Percentiles rank a stretch among this genome's conserved stretches.
Evolutionary conservation across 2,888 invertebrate species (phyloP).

Genomic region (Hypena proboscidalis): DNA sequence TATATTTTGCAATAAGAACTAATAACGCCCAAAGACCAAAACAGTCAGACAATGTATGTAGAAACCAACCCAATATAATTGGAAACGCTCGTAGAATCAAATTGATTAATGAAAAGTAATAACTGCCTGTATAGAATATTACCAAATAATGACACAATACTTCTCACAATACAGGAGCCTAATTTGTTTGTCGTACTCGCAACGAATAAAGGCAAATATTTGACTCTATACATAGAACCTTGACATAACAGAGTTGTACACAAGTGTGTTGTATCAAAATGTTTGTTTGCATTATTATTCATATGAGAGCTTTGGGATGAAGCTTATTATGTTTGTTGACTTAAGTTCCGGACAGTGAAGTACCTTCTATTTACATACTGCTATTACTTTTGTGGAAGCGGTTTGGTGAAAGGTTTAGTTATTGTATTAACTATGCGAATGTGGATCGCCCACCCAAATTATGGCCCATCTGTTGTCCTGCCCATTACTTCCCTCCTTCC

Average conservation of each 20-base stretch:
- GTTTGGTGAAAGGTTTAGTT: too few species aligned
- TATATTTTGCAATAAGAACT: too few species aligned
- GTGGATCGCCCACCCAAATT: too few species aligned
- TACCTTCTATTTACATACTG: background rate
- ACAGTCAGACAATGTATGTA: too few species aligned
- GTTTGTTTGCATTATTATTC: slow-evolving; percentile 5
- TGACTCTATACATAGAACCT: slow-evolving; percentile 7
- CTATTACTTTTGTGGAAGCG: background rate
- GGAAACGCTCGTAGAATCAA: too few species aligned
- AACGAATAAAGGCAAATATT: slow-evolving; percentile 15
- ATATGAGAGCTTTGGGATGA: slow-evolving; percentile 9
- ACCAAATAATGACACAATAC: too few species aligned
- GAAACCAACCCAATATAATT: too few species aligned
- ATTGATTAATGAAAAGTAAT: too few species aligned
- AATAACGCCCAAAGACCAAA: too few species aligned
- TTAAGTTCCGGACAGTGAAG: background rate
- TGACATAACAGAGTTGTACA: slow-evolving; percentile 12
- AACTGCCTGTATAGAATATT: background rate
- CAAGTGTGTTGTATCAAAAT: slow-evolving; percentile 8
- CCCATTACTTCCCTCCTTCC: too few species aligned
- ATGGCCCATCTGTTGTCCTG: too few species aligned
- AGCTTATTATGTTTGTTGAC: slow-evolving; percentile 1
- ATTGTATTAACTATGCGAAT: too few species aligned
- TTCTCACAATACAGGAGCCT: slow-evolving; percentile 5
- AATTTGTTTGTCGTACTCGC: slow-evolving; percentile 11